phyloP scores from a whole-genome alignment of 2,888 invertebrate species.

The Diadegma fenestrale region DNA sequence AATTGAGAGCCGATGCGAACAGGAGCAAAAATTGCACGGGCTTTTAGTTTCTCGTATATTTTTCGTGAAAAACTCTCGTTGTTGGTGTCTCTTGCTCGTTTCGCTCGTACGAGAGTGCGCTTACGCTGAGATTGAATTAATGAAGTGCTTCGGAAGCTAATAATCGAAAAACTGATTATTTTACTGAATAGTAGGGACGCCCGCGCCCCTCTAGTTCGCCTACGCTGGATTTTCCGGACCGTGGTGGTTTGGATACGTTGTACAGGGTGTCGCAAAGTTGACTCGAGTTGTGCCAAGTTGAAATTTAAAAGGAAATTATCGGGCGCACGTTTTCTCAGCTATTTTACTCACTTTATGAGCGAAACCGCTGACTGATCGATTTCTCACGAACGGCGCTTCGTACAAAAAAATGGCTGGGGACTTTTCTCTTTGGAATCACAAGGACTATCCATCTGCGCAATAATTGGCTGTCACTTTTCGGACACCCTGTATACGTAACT shows the following conservation, averaged over 20 bases:
- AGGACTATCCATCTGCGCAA: background rate
- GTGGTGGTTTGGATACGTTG: slow-evolving; percentile 25
- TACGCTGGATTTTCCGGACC: slow-evolving; percentile 24
- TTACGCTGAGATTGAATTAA: slow-evolving; percentile 62
- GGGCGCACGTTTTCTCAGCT: background rate
- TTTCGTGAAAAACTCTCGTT: slow-evolving; percentile 45
- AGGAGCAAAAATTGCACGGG: background rate
- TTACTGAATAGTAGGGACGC: slow-evolving; percentile 69
- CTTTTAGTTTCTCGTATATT: background rate
- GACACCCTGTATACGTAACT: slow-evolving; percentile 14
- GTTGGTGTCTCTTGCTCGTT: slow-evolving; percentile 19
- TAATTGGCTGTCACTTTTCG: background rate
- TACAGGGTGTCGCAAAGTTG: background rate
- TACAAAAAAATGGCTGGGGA: background rate
- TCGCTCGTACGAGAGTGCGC: slow-evolving; percentile 54
- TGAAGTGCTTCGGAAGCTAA: slow-evolving; percentile 62
- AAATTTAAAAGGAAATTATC: background rate
- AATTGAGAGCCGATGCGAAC: background rate
- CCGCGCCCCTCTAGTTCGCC: slow-evolving; percentile 68
- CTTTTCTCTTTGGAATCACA: background rate
- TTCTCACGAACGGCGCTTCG: background rate
- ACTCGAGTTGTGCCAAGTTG: background rate
- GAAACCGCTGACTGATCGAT: background rate
- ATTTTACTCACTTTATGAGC: background rate
- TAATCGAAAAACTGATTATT: slow-evolving; percentile 52